phyloP scores from a whole-genome alignment of 1,140 invertebrate species.

The Solenopsis invicta region DNA sequence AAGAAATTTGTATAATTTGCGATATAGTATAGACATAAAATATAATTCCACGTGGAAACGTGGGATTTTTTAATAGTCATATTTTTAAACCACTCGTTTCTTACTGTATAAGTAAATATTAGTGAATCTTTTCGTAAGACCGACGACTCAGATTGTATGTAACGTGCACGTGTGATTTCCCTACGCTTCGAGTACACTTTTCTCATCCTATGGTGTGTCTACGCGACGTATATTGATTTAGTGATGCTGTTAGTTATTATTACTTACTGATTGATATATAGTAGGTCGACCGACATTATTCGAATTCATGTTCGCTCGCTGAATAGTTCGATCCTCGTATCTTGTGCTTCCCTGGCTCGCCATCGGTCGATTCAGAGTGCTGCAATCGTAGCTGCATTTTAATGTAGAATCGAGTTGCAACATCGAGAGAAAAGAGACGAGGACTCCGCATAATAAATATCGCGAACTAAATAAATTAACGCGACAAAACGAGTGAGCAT shows the following conservation, averaged over 20 bases:
- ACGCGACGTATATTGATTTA: conserved; percentile 29
- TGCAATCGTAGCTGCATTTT: conserved; percentile 87
- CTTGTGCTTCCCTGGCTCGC: conserved; percentile 97
- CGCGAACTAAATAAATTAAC: conserved; percentile 4
- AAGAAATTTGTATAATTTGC: conserved; percentile 1
- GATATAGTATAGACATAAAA: not conserved
- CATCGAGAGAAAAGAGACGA: not conserved
- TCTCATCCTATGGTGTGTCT: conserved; percentile 27
- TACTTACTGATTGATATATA: conserved; percentile 85
- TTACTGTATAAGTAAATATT: conserved; percentile 3
- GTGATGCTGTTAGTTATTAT: conserved; percentile 72
- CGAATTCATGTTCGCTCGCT: conserved; percentile 89
- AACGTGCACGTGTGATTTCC: conserved; percentile 10
- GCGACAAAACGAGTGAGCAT: conserved; percentile 19
- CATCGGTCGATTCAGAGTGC: conserved; percentile 97
- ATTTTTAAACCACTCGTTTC: too few species aligned
- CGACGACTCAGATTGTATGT: conserved; percentile 19
- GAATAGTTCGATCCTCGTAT: conserved; percentile 96
- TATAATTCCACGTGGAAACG: not conserved
- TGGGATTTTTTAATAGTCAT: too few species aligned
- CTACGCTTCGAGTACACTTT: conserved; percentile 8
- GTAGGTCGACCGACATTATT: conserved; percentile 86
- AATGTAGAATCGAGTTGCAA: conserved; percentile 74
- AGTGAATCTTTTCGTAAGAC: conserved; percentile 29
- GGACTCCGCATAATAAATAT: conserved; percentile 78